Percentiles rank a stretch among this genome's conserved stretches.
Conservation (phyloP, 1,140 invertebrate species). For the Scaptodrosophila lebanonensis region DNA sequence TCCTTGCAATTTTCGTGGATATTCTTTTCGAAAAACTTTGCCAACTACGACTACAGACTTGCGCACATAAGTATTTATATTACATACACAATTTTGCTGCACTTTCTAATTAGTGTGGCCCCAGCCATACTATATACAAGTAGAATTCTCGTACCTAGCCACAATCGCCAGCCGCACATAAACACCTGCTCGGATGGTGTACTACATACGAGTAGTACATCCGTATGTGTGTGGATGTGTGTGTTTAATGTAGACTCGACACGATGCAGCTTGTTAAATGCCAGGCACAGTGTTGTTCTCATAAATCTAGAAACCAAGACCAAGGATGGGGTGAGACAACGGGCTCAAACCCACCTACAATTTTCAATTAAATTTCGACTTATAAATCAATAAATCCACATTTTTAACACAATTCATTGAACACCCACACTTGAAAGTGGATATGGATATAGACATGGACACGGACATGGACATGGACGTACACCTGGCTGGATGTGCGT, state of each 20-base stretch:
- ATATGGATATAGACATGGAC: slow-evolving; percentile 7
- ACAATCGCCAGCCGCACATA: slow-evolving; percentile 22
- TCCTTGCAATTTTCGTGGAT: slow-evolving; percentile 31
- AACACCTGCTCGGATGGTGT: too few relatives aligned
- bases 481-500: slow-evolving; percentile 40
- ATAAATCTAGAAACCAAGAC: slow-evolving; percentile 35
- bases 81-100: slow-evolving; percentile 12
- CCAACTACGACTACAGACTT: background rate
- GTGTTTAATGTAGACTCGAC: too few relatives aligned
- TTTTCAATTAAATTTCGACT: slow-evolving; percentile 72
- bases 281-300: slow-evolving; percentile 20
- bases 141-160: slow-evolving; percentile 44
- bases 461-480: slow-evolving; percentile 29
- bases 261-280: too few relatives aligned
- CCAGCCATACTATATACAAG: too few relatives aligned
- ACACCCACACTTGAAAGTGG: slow-evolving; percentile 6
- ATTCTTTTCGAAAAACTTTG: too few relatives aligned
- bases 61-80: slow-evolving; percentile 43
- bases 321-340: slow-evolving; percentile 2
- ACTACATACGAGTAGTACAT: too few relatives aligned
- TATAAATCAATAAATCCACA: slow-evolving; percentile 73
- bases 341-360: slow-evolving; percentile 2
- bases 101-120: slow-evolving; percentile 59
- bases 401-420: slow-evolving; percentile 67
- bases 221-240: too few relatives aligned